phyloP scores from a whole-genome alignment of 1,140 invertebrate genomes.

The Nomia melanderi region DNA sequence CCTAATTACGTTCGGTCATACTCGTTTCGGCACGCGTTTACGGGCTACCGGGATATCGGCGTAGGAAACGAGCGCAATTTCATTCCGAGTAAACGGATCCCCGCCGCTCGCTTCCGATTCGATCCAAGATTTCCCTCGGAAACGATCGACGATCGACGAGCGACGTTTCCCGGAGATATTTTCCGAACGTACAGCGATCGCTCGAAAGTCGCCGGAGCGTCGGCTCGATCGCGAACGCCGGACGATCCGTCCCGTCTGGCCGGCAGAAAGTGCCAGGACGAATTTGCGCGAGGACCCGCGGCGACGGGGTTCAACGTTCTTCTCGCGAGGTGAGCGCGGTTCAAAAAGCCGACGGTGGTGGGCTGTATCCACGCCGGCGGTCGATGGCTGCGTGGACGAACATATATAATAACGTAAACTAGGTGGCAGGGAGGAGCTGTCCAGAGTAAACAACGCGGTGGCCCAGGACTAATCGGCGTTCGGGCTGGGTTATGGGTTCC shows the following conservation, averaged over 20 bases:
- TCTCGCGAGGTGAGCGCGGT: slow-evolving; percentile 28
- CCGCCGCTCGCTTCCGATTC: background rate
- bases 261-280: too few species aligned
- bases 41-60: background rate
- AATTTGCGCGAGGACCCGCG: background rate
- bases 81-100: background rate
- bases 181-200: too few species aligned
- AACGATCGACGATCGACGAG: background rate
- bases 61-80: background rate
- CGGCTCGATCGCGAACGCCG: too few species aligned
- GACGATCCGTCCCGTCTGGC: background rate
- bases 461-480: slow-evolving; percentile 68
- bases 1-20: slow-evolving; percentile 6
- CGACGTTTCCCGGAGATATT: too few species aligned
- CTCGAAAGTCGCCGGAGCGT: too few species aligned
- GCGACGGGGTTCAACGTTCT: slow-evolving; percentile 1
- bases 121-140: background rate
- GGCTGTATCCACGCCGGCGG: slow-evolving; percentile 59
- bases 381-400: slow-evolving; percentile 60
- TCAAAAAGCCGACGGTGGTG: slow-evolving; percentile 56
- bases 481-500: slow-evolving; percentile 65
- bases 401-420: slow-evolving; percentile 70
- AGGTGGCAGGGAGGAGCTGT: slow-evolving; percentile 68
- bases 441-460: slow-evolving; percentile 68
- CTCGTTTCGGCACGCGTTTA: background rate